Conservation (phyloP, 1,140 invertebrate species). For the Cherax quadricarinatus region DNA sequence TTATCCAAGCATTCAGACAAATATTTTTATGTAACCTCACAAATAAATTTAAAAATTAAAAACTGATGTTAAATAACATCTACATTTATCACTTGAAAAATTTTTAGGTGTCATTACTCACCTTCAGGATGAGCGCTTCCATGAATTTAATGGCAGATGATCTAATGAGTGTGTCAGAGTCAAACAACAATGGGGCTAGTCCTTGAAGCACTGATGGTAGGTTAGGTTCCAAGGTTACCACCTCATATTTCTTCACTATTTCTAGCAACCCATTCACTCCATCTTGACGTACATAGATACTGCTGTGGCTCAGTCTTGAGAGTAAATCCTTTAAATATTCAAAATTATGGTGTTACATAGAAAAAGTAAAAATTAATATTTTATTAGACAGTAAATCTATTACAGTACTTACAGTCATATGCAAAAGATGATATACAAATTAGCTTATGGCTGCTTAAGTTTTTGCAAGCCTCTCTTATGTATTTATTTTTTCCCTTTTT, state of each 20-base stretch:
- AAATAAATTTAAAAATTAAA: no score
- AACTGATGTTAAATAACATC: no score
- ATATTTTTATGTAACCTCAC: no score
- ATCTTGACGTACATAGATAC: slow-evolving; percentile 83
- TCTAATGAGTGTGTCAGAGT: slow-evolving; percentile 85
- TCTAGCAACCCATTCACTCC: slow-evolving; percentile 85
- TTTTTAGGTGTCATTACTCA: slow-evolving; percentile 73
- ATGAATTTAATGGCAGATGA: slow-evolving; percentile 84
- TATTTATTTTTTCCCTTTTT: no score
- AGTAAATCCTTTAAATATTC: slow-evolving; percentile 82
- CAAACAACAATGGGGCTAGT: slow-evolving; percentile 83
- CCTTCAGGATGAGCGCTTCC: slow-evolving; percentile 81
- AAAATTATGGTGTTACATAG: not conserved
- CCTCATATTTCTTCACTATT: slow-evolving; percentile 80
- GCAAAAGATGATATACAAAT: no score
- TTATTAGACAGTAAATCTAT: no score
- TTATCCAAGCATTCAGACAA: no score
- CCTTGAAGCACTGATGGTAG: slow-evolving; percentile 84
- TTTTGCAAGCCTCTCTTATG: no score
- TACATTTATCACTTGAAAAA: not conserved
- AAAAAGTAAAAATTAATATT: not conserved
- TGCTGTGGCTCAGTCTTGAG: slow-evolving; percentile 87
- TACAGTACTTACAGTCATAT: no score
- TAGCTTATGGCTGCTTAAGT: no score
- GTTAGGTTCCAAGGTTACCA: slow-evolving; percentile 80